These are phyloP conservation scores for Paguma larvata DNA, from an alignment of 2,797 vertebrate genomes.

Conservation along the genomic window DNA sequence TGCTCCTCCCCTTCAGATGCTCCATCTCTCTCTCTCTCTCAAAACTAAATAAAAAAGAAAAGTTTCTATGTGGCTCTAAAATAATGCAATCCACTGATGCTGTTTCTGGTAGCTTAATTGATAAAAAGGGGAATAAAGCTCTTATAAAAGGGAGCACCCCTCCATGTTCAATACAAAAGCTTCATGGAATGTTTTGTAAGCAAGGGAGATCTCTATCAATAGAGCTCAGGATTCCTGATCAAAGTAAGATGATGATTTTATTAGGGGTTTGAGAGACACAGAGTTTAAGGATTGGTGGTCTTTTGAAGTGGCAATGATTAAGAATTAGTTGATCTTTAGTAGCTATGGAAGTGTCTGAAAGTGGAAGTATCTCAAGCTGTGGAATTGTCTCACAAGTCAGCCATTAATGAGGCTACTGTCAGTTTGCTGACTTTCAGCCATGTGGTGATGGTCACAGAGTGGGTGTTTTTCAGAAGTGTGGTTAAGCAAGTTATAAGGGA, in stretches of 20 bases:
- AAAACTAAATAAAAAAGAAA: too few species aligned
- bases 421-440: background rate
- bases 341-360: background rate
- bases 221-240: background rate
- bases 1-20: too few species aligned
- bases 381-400: background rate
- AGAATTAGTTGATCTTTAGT: constrained; percentile 10
- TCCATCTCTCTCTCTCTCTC: too few species aligned
- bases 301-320: background rate
- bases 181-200: background rate
- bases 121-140: background rate
- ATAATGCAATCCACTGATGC: background rate
- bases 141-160: background rate
- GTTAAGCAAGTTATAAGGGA: background rate
- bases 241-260: background rate
- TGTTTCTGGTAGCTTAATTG: background rate
- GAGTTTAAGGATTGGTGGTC: background rate
- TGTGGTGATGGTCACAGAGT: background rate
- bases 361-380: background rate
- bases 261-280: background rate
- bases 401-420: background rate
- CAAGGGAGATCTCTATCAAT: background rate
- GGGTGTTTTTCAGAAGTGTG: background rate
- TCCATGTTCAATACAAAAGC: background rate
- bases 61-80: background rate